These are phyloP conservation scores for Thamnophis sirtalis DNA, from an alignment of 2,113 vertebrate genomes.

Conservation along the genomic window DNA sequence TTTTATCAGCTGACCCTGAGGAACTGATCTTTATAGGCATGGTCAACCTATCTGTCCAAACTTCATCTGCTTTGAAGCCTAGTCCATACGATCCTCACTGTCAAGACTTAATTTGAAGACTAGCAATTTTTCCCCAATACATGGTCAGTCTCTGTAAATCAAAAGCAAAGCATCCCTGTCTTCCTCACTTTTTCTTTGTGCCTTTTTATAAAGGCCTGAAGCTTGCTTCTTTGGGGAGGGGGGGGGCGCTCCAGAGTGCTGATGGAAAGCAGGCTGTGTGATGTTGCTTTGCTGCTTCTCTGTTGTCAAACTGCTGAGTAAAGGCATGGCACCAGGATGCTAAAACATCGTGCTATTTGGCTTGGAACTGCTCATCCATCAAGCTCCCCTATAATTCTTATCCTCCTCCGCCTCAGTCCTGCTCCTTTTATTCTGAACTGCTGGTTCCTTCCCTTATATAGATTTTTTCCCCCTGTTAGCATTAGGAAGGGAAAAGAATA, in stretches of 20 bases:
- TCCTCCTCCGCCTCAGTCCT: background rate
- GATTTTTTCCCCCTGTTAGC: background rate
- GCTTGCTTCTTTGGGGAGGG: background rate
- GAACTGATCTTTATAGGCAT: background rate
- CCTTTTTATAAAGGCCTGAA: constrained; percentile 13
- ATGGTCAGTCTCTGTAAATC: background rate
- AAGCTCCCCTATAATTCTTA: background rate
- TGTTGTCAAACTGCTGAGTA: background rate
- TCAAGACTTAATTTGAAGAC: background rate
- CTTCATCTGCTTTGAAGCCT: background rate
- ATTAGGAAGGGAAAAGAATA: background rate
- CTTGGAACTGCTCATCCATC: constrained; percentile 13
- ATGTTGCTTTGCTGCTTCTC: background rate
- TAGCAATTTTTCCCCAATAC: background rate
- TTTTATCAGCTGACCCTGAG: background rate
- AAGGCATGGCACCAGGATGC: background rate
- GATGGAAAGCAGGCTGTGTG: constrained; percentile 6
- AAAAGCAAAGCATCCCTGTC: background rate
- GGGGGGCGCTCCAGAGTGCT: background rate
- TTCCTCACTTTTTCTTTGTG: background rate
- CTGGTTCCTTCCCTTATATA: constrained; percentile 28
- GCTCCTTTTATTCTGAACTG: background rate
- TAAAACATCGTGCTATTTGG: background rate
- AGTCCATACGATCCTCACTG: background rate
- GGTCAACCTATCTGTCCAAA: background rate